Evolutionary conservation across 2,888 invertebrate genomes (phyloP).

Genomic region (Eupsilia transversa): DNA sequence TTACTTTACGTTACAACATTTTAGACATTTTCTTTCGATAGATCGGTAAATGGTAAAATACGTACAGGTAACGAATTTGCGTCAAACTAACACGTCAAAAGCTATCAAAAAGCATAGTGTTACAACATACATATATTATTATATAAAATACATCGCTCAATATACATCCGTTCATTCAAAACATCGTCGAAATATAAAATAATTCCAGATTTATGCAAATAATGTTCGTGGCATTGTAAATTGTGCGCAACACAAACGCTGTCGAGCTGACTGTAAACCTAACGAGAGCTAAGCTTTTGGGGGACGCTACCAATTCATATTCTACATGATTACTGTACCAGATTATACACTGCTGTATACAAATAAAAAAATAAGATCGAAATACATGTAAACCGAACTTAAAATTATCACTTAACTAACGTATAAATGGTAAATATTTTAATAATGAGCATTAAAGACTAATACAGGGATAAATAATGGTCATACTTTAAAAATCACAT

Average conservation of each 20-base stretch:
- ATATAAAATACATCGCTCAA: conserved; percentile 75
- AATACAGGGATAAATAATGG: conserved; percentile 88
- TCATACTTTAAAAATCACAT: conserved; percentile 86
- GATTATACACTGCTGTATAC: conserved; percentile 74
- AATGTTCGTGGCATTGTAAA: conserved; percentile 70
- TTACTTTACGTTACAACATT: conserved; percentile 74
- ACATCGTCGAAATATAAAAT: conserved; percentile 71
- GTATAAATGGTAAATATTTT: conserved; percentile 88
- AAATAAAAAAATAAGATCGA: conserved; percentile 78
- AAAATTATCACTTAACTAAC: conserved; percentile 84
- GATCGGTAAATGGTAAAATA: conserved; percentile 74
- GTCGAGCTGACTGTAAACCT: conserved; percentile 71
- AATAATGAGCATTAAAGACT: conserved; percentile 89
- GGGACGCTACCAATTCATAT: conserved; percentile 74
- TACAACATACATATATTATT: conserved; percentile 72
- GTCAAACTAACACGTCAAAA: conserved; percentile 81
- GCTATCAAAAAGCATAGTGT: conserved; percentile 78
- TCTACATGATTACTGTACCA: conserved; percentile 79
- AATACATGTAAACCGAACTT: conserved; percentile 81
- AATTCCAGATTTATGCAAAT: conserved; percentile 57
- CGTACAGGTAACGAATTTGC: conserved; percentile 79
- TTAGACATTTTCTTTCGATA: conserved; percentile 72
- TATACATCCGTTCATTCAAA: conserved; percentile 71
- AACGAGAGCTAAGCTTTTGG: conserved; percentile 78
- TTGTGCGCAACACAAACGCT: conserved; percentile 85